Evolutionary conservation across 2,113 vertebrate species (phyloP), one percentile per base, ranked within the genome.

Genomic region (Pelodiscus sinensis): DNA sequence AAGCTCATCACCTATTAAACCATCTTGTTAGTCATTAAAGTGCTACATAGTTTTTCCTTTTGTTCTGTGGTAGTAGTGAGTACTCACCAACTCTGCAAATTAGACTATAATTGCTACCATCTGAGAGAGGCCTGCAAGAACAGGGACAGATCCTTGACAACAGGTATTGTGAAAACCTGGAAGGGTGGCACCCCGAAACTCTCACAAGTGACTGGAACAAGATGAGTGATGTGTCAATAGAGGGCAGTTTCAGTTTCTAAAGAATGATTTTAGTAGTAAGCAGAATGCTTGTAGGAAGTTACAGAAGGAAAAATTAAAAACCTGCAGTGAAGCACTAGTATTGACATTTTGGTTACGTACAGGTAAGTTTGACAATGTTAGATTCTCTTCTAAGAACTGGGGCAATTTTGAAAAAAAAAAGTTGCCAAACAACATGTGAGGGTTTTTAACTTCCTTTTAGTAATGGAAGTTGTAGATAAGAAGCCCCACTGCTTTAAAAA

Each of bases 101-200:
- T 15, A 54, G 78, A 73, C 84, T 0, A 0, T 81, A 9, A 88
- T 90, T 91, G 44, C 93, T 77, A 15, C 7, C 3, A 0, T 7
- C n/a, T 80, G 84, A 22, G 81, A 83, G 14, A 6, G 19, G 68
- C 35, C 93, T 90, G 81, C 68, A 75, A 29, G 82, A 57, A 89
- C 22, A 57, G 57, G 81, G 90, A 80, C 80, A 93, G 84, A 68
- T 58, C 88, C 51, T 82, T 92, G 88, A 80, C 90, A 92, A 31
- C 1, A 79, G 82, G 4, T 16, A 5, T 60, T 80, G 38, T 83
- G 86, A 77, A 24, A 88, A 83, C 89, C 94, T 75, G 68, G 79
- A 38, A 85, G 92, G 88, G 91, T 87, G 91, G 27, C 73, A 92
- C 82, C 38, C 10, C 0, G 4, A 89, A 96, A 91, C 94, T 87